phyloP scores from a whole-genome alignment of 2,797 vertebrate genomes.

The Urosaurus nigricauda region DNA sequence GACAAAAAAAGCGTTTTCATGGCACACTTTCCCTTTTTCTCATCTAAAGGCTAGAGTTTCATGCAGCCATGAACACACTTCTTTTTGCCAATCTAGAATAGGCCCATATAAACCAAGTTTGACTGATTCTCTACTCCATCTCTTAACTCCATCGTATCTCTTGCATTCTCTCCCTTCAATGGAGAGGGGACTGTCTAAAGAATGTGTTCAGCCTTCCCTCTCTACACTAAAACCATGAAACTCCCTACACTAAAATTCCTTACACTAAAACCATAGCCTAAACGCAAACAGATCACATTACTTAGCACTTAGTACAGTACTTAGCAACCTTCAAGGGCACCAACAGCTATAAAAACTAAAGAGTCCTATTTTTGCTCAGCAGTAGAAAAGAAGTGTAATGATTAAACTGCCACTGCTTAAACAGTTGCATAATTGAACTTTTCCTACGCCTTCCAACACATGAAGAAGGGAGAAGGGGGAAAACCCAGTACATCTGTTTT shows the following conservation, averaged over 20 bases:
- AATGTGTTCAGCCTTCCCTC: constrained; percentile 29
- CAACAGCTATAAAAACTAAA: constrained; percentile 20
- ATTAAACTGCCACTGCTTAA: background rate
- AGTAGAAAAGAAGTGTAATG: background rate
- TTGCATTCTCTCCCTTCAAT: background rate
- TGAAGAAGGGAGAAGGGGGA: background rate
- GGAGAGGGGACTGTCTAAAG: constrained; percentile 13
- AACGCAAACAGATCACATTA: constrained; percentile 41
- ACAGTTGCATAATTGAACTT: background rate
- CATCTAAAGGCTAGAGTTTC: too few species aligned
- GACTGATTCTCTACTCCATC: constrained; percentile 71
- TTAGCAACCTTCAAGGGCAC: constrained; percentile 5
- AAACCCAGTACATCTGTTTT: constrained; percentile 8
- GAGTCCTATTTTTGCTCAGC: constrained; percentile 17
- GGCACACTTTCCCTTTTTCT: too few species aligned
- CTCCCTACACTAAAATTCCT: background rate
- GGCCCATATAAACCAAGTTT: constrained; percentile 68
- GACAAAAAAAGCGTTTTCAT: too few species aligned
- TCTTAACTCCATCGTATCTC: constrained; percentile 27
- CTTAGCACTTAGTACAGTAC: constrained; percentile 17
- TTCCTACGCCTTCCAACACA: background rate
- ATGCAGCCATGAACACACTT: too few species aligned
- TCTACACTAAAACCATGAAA: background rate
- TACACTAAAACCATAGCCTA: constrained; percentile 27
- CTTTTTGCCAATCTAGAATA: too few species aligned